A percentile compares a stretch with the other conserved stretches of the same genome.
These are phyloP conservation scores for Acestrorhynchus altus DNA, from an alignment of 2,797 vertebrate species.

Conservation along the genomic window DNA sequence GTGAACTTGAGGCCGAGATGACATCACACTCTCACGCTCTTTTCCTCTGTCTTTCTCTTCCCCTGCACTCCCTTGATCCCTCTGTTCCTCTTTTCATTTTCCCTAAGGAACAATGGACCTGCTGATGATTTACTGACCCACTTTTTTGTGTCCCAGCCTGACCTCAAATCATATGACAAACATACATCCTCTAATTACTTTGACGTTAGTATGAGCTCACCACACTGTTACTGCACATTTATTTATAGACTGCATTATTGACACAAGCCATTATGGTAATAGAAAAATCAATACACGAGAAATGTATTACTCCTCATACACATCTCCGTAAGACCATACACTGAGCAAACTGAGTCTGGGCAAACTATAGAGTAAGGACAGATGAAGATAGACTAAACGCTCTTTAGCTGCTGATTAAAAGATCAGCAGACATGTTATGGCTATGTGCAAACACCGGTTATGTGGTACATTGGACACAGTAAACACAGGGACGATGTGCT, in stretches of 20 bases:
- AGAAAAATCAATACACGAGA: background rate
- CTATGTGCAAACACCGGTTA: background rate
- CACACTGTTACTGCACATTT: background rate
- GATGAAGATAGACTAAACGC: background rate
- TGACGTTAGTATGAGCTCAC: background rate
- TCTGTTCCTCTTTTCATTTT: constrained; percentile 52
- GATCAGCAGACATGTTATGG: background rate
- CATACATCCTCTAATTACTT: constrained; percentile 4
- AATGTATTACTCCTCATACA: background rate
- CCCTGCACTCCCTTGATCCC: constrained; percentile 49
- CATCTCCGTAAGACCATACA: background rate
- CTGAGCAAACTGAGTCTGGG: background rate
- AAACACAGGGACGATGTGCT: background rate
- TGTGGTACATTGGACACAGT: too few relatives aligned
- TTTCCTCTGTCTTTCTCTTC: constrained; percentile 52
- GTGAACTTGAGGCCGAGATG: background rate
- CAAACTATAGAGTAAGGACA: background rate
- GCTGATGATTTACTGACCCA: constrained; percentile 53
- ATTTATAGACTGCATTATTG: background rate
- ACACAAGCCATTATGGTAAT: background rate
- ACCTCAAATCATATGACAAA: constrained; percentile 39
- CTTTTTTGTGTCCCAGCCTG: constrained; percentile 29
- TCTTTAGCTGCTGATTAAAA: background rate
- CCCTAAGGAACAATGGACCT: constrained; percentile 49
- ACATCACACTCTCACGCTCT: constrained; percentile 70